These are phyloP conservation scores for Mesoclemmys tuberculata DNA, from an alignment of 2,113 vertebrate genomes.

Conservation along the genomic window DNA sequence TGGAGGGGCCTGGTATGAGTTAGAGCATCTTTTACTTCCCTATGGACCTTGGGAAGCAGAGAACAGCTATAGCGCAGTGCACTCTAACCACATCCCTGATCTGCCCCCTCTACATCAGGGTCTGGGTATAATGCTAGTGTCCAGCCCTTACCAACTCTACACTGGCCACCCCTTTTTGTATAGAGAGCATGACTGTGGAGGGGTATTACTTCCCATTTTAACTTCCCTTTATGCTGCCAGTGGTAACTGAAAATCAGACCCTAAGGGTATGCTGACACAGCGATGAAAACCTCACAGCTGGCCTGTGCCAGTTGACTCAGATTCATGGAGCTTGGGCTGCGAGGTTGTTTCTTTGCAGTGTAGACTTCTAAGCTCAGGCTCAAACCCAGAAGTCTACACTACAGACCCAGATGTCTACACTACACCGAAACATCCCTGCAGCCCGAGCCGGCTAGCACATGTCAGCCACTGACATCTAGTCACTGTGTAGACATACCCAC, in stretches of 20 bases:
- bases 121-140: not conserved
- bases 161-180: not conserved
- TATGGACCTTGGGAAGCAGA: not conserved
- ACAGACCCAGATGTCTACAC: no score
- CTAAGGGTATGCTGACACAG: no score
- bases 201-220: not conserved
- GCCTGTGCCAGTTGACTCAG: no score
- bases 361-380: no score
- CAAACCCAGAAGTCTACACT: no score
- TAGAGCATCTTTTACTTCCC: not conserved
- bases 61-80: not conserved
- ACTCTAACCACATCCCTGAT: not conserved
- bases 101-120: no score
- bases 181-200: not conserved
- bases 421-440: not conserved
- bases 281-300: no score
- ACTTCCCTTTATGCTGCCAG: not conserved
- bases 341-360: no score
- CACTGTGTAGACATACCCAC: fast-evolving
- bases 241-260: not conserved
- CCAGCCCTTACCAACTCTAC: not conserved
- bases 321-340: not conserved
- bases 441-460: no score
- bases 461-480: not conserved
- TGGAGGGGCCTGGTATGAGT: not conserved